Percentiles rank a stretch among this genome's conserved stretches.
Conservation (phyloP, 2,113 vertebrate genomes). For the Tor tambroides region DNA sequence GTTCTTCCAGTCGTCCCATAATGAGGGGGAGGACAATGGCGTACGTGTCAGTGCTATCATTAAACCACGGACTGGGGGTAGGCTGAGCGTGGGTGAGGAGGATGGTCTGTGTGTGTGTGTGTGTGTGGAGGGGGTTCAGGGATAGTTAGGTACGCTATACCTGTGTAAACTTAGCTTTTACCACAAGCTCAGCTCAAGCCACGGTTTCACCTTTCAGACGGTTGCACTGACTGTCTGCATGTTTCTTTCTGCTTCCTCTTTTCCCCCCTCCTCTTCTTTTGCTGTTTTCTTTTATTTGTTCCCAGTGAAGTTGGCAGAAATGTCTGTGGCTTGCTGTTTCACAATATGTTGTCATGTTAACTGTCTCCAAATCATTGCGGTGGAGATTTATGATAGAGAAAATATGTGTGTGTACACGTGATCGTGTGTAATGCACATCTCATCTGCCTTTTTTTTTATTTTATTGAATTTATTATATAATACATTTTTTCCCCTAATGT, state of each 20-base stretch:
- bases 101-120: not conserved
- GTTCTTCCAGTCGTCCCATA: conserved; percentile 86
- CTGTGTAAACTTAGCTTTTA: conserved; percentile 60
- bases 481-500: conserved; percentile 52
- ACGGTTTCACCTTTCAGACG: conserved; percentile 58
- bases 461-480: not conserved
- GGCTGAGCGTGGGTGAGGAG: conserved; percentile 49
- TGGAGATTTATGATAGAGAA: conserved; percentile 85
- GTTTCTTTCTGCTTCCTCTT: conserved; percentile 43
- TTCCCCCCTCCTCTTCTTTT: conserved; percentile 14
- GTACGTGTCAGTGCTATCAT: conserved; percentile 66
- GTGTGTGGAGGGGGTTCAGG: conserved; percentile 33
- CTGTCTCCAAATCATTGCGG: conserved; percentile 91
- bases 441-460: not conserved
- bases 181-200: conserved; percentile 48
- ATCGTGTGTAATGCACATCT: not conserved
- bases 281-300: conserved; percentile 74
- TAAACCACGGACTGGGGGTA: conserved; percentile 56
- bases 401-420: conserved; percentile 58
- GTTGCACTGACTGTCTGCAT: conserved; percentile 45
- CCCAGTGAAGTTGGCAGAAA: conserved; percentile 82
- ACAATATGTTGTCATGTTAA: conserved; percentile 91
- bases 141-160: conserved; percentile 55
- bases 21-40: conserved; percentile 70
- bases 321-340: conserved; percentile 89